Evolutionary conservation across 2,113 vertebrate genomes (phyloP), one percentile per base, ranked within the genome.

Genomic region (Hylia prasina): DNA sequence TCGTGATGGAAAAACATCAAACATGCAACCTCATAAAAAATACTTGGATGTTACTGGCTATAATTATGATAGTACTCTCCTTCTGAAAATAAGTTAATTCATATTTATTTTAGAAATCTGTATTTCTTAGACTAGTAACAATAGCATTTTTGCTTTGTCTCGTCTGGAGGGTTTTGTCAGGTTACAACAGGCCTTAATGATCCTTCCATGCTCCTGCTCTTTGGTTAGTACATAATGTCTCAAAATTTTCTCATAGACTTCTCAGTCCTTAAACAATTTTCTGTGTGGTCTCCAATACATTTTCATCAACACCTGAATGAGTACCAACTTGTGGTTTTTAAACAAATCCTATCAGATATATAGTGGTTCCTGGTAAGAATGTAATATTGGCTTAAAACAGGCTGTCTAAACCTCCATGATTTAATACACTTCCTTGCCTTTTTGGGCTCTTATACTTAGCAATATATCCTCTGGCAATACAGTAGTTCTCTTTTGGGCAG

Each of bases 21-120:
- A 42, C 20, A 48, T 2, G 3, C 3, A n/a, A 4, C 10, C 5
- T 53, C 14, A 39, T 44, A 24, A 45, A 65, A 68, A 31, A 37
- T 24, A 19, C 31, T 58, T 76, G 7, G 25, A 58, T 58, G 9
- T 23, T 71, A 48, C 21, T 51, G 9, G n/a, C 22, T 60, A 11
- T 33, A 53, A n/a, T 0, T 3, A 16, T 5, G 21, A 73, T 7
- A 77, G 7, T 48, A 3, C 1, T 77, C 39, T 47, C 16, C 3
- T 66, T 81, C 42, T 24, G 10, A 72, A 80, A 79, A 65, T 7
- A 60, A 82, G 21, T 15, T 28, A 51, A 69, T 53, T 33, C 2
- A 19, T 70, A 20, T 54, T 89, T 68, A 9, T 2, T 82, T 73
- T 45, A 87, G 25, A 70, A 81, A 54, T 51, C 15, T 47, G 1